Conservation (phyloP, 2,113 vertebrate species). For the Tyto alba region DNA sequence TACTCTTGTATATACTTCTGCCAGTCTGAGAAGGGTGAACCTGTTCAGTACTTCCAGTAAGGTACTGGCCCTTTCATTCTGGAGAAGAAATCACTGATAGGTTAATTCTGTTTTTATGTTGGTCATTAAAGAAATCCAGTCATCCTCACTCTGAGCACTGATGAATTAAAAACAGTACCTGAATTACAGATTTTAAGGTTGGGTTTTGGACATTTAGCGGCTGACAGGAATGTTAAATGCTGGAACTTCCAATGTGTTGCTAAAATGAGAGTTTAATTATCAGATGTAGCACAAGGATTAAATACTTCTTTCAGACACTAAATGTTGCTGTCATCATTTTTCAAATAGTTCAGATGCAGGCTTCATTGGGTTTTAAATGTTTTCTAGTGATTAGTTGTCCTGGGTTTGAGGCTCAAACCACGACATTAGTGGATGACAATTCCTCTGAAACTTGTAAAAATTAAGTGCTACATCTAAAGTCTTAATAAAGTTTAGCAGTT, state of each 20-base stretch:
- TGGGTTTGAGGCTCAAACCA: too few relatives aligned
- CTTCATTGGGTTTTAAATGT: not conserved
- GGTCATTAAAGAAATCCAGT: not conserved
- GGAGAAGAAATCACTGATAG: not conserved
- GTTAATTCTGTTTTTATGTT: not conserved
- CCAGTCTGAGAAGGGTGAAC: not conserved
- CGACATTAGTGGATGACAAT: not conserved
- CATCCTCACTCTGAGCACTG: not conserved
- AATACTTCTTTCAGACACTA: not conserved
- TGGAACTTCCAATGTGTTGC: not conserved
- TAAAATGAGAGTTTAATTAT: not conserved
- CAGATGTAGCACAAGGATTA: not conserved
- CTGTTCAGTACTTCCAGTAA: not conserved
- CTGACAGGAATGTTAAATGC: not conserved
- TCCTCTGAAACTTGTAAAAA: not conserved
- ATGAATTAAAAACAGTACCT: not conserved
- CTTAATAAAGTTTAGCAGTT: not conserved
- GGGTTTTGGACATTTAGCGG: not conserved
- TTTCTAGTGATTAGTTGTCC: not conserved
- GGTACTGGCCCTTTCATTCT: not conserved
- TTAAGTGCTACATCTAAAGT: not conserved
- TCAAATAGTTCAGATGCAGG: not conserved
- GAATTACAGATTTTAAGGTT: not conserved
- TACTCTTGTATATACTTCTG: not conserved
- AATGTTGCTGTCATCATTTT: not conserved